Evolutionary conservation across 2,797 vertebrate genomes (phyloP).

Genomic region (Myotis myotis): DNA sequence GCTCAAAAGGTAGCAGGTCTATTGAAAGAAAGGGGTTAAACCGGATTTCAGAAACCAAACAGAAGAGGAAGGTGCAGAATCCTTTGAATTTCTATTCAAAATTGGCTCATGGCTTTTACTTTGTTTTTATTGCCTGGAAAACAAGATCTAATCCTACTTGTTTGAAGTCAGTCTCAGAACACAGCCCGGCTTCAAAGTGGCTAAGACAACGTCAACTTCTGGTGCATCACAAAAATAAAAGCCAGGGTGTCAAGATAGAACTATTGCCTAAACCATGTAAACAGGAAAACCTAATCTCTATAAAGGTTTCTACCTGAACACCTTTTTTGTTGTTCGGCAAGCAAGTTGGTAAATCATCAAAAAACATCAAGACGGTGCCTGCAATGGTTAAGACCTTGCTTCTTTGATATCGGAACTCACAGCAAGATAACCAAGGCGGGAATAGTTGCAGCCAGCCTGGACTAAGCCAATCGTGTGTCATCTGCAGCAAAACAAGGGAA

Average conservation of each 20-base stretch:
- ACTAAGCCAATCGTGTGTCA: neutral
- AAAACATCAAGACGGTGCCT: constrained; percentile 61
- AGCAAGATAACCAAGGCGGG: neutral
- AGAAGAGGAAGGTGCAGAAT: neutral
- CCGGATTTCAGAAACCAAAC: neutral
- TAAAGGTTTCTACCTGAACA: constrained; percentile 75
- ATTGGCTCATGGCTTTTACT: neutral
- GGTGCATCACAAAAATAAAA: constrained; percentile 45
- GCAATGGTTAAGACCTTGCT: constrained; percentile 42
- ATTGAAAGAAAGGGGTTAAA: neutral
- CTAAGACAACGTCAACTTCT: constrained; percentile 27
- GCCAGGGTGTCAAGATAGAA: constrained; percentile 11
- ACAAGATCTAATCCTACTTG: constrained; percentile 1
- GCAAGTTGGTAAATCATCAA: constrained; percentile 42
- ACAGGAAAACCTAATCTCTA: constrained; percentile 81
- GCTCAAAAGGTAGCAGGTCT: neutral
- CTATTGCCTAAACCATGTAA: constrained; percentile 69
- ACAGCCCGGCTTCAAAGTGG: neutral
- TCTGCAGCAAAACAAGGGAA: neutral
- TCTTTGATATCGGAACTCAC: constrained; percentile 39
- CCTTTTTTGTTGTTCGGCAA: constrained; percentile 28
- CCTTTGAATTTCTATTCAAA: constrained; percentile 23
- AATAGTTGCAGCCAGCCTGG: neutral
- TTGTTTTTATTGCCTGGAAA: constrained; percentile 13
- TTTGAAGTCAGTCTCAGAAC: neutral